Base-by-base conservation (phyloP, 35 echinoderm and acorn worm genomes). In the Strongylocentrotus purpuratus region DNA sequence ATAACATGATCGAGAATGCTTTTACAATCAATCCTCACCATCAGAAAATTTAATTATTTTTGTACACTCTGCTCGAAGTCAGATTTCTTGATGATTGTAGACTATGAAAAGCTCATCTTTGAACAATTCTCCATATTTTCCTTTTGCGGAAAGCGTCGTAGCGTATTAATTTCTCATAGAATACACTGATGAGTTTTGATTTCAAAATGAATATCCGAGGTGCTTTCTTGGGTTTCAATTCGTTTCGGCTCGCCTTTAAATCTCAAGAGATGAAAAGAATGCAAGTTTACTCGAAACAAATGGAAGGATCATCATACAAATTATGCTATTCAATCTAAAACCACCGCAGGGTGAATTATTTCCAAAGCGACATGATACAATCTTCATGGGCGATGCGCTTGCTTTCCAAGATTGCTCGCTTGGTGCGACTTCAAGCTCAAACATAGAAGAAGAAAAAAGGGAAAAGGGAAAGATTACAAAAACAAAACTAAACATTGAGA, bases 241-340 rank as follows among this genome's bases (percentile, higher is more conserved):
- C 65, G 65, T 78, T 28, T 28, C 65, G 65, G 65, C 65, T 78
- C 65, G 65, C 65, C 65, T 78, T 28, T 15, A 78, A 78, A 78
- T 78, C 65, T 78, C 65, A 22, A 78, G 65, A 78, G 65, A 89
- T 22, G 87, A 31, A 31, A 89, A 41, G 87, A 88, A 89, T 41
- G 45, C 32, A 46, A 89, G 45, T 89, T 89, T 45, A 89, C 33
- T 45, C 32, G 87, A 89, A 89, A 46, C 33, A 89, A 89, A 89
- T 89, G 45, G 87, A 89, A 45, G 48, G 91, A 93, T 93, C 91
- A 58, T 31, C 91, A n/a, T 14, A 93, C 91, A 93, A 93, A 93
- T 93, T 93, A 93, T 58, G 48, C 33, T 58, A 93, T 93, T 93
- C 91, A 93, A 93, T 93, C 91, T 58, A 25, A 93, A 58, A 93